Evolutionary conservation across 1,140 invertebrate genomes (phyloP).

Genomic region (Doryteuthis pealeii): DNA sequence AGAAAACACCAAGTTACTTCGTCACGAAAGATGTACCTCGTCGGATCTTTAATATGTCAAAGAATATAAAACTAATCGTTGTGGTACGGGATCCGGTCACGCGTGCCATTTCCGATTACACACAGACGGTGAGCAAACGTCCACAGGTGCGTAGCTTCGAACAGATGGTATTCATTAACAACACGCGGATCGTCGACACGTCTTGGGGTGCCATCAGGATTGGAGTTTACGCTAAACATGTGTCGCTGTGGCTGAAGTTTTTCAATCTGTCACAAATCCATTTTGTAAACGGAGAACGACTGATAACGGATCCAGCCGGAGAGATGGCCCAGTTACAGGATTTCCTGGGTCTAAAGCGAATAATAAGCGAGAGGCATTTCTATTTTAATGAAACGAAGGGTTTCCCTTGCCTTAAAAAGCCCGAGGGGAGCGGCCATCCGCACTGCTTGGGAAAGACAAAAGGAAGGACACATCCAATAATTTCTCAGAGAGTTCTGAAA

Average conservation of each 20-base stretch:
- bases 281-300: slow-evolving; percentile 86
- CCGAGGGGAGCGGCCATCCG: slow-evolving; percentile 74
- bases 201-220: slow-evolving; percentile 84
- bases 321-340: slow-evolving; percentile 83
- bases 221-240: slow-evolving; percentile 81
- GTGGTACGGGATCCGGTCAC: slow-evolving; percentile 92
- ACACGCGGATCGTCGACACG: slow-evolving; percentile 72
- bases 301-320: slow-evolving; percentile 82
- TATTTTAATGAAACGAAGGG: slow-evolving; percentile 93
- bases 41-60: slow-evolving; percentile 84
- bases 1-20: slow-evolving; percentile 94
- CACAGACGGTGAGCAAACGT: slow-evolving; percentile 66
- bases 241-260: slow-evolving; percentile 81
- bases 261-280: slow-evolving; percentile 82
- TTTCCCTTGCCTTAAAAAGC: slow-evolving; percentile 86
- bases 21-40: slow-evolving; percentile 83
- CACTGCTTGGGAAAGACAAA: slow-evolving; percentile 95
- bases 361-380: slow-evolving; percentile 88
- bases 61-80: slow-evolving; percentile 79
- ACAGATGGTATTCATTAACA: slow-evolving; percentile 77
- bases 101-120: slow-evolving; percentile 88
- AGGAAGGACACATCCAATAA: slow-evolving; percentile 83
- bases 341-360: slow-evolving; percentile 81
- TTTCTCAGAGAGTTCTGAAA: slow-evolving; percentile 73
- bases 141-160: slow-evolving; percentile 74